phyloP scores from a whole-genome alignment of 2,888 invertebrate genomes.

The Osedax fenrisi region DNA sequence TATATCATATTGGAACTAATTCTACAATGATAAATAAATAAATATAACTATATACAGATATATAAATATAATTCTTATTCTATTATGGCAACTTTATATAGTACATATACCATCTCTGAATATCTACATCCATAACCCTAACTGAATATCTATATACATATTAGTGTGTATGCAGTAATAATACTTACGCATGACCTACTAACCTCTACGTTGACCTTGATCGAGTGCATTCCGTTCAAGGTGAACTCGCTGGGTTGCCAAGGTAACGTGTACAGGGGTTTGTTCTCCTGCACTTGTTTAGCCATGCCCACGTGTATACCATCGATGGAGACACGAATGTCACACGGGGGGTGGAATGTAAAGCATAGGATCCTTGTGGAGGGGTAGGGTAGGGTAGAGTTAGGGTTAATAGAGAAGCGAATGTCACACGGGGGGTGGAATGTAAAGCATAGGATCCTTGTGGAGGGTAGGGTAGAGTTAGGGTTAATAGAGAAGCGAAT shows the following conservation, averaged over 20 bases:
- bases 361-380: neutral
- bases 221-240: constrained; percentile 57
- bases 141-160: neutral
- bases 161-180: neutral
- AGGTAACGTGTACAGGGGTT: constrained; percentile 62
- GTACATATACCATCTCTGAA: neutral
- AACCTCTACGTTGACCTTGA: constrained; percentile 45
- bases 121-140: neutral
- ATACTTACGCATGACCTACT: neutral
- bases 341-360: constrained; percentile 31
- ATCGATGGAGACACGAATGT: constrained; percentile 62
- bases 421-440: constrained; percentile 61
- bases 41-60: neutral
- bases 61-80: neutral
- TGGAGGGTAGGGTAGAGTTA: no score
- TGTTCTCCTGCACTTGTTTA: constrained; percentile 51
- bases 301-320: constrained; percentile 55
- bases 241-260: constrained; percentile 64
- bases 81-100: neutral
- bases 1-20: no score
- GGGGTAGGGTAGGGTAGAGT: no score
- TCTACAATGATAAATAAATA: no score
- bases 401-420: constrained; percentile 64
- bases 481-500: no score
- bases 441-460: no score